phyloP scores from a whole-genome alignment of 1,140 invertebrate species.

The Pentalonia nigronervosa region DNA sequence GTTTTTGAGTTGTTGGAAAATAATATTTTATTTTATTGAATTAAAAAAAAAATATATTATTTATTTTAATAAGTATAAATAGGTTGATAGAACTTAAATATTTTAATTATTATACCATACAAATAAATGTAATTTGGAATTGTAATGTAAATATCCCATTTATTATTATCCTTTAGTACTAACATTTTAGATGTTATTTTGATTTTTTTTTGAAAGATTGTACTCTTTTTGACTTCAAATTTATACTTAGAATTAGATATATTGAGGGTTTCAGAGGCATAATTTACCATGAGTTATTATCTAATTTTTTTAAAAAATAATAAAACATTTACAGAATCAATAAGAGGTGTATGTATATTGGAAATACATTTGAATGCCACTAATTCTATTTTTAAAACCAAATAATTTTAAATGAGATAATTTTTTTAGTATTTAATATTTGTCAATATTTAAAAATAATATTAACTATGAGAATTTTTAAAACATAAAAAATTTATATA shows the following conservation, averaged over 20 bases:
- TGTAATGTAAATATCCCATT: constrained; percentile 48
- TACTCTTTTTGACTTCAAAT: constrained; percentile 33
- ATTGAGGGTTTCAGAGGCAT: constrained; percentile 53
- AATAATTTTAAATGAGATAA: not conserved
- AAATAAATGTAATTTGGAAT: constrained; percentile 55
- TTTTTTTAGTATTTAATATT: not conserved
- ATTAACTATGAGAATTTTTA: not conserved
- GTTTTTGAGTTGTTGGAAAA: constrained; percentile 58
- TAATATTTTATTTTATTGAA: constrained; percentile 58
- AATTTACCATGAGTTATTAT: constrained; percentile 32
- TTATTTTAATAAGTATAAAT: constrained; percentile 57
- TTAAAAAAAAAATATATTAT: constrained; percentile 46
- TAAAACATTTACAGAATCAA: not conserved
- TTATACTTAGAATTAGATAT: constrained; percentile 44
- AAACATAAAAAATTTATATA: not conserved
- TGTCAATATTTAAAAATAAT: not conserved
- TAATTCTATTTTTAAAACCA: not conserved
- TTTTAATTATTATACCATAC: constrained; percentile 55
- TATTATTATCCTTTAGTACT: constrained; percentile 44
- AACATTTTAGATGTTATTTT: constrained; percentile 46
- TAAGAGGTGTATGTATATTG: not conserved
- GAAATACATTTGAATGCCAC: not conserved
- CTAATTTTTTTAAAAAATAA: not conserved
- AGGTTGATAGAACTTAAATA: constrained; percentile 54
- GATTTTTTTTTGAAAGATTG: constrained; percentile 33